Percentiles rank a stretch among this genome's conserved stretches.
Conservation (phyloP, 2,888 invertebrate species). For the Eupithecia tripunctaria region DNA sequence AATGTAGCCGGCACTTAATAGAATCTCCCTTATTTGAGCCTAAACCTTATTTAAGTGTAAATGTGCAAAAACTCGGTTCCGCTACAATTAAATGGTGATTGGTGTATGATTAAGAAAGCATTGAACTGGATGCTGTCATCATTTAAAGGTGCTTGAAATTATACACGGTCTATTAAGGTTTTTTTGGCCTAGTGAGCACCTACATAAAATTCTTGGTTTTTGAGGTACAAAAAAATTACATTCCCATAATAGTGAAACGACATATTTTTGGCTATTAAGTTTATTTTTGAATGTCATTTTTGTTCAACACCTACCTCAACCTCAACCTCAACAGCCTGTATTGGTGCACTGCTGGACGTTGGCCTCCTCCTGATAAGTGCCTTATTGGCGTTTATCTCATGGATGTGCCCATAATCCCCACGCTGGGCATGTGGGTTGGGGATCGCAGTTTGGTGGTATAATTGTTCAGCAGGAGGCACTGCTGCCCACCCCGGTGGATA, state of each 20-base stretch:
- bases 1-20: conserved; percentile 39
- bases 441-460: no score
- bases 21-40: conserved; percentile 42
- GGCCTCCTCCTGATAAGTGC: no score
- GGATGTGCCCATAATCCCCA: no score
- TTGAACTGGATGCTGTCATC: conserved; percentile 12
- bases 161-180: not conserved
- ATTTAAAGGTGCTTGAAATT: conserved; percentile 2
- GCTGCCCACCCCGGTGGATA: no score
- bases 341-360: no score
- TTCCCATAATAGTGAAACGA: not conserved
- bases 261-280: no score
- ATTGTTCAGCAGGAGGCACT: no score
- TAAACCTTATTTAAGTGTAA: conserved; percentile 34
- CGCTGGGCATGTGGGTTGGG: no score
- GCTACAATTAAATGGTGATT: conserved; percentile 37
- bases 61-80: conserved; percentile 36
- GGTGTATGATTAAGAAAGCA: conserved; percentile 36
- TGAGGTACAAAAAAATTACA: not conserved
- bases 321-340: no score
- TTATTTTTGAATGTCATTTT: not conserved
- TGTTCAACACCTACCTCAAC: no score
- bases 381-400: no score
- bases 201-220: not conserved
- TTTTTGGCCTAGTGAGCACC: not conserved